These are phyloP conservation scores for Narcine bancroftii DNA, from an alignment of 2,113 vertebrate genomes.

Conservation along the genomic window DNA sequence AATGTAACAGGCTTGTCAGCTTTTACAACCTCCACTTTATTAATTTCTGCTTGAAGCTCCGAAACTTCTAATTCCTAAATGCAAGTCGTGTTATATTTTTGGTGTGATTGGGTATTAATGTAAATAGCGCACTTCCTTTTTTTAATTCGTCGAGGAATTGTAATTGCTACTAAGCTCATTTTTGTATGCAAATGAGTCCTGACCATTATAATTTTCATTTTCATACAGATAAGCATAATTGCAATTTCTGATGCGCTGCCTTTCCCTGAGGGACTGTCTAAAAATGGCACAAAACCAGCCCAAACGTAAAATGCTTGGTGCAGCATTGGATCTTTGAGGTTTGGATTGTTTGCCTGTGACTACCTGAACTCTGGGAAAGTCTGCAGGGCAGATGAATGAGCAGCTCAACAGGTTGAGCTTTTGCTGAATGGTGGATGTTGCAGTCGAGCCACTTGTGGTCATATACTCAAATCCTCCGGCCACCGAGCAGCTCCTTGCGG, in stretches of 20 bases:
- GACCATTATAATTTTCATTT: conserved; percentile 29
- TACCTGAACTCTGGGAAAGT: too few relatives aligned
- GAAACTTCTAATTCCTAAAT: conserved; percentile 20
- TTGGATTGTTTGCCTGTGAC: neutral
- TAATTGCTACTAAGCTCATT: conserved; percentile 36
- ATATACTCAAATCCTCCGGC: too few relatives aligned
- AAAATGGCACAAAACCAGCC: conserved; percentile 14
- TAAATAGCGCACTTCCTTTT: conserved; percentile 26
- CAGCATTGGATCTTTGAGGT: neutral
- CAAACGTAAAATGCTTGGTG: neutral
- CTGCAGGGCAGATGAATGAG: neutral
- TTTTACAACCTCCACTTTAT: conserved; percentile 9
- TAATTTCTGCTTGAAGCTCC: conserved; percentile 26
- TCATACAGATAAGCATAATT: conserved; percentile 36
- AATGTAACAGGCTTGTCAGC: neutral
- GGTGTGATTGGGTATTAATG: conserved; percentile 26
- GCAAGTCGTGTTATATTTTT: conserved; percentile 9
- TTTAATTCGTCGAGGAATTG: conserved; percentile 24
- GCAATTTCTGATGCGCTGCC: conserved; percentile 30
- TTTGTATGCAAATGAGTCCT: conserved; percentile 33
- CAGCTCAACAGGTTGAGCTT: neutral
- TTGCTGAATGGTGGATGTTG: too few relatives aligned
- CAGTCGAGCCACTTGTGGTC: too few relatives aligned
- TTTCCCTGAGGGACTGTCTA: conserved; percentile 16
- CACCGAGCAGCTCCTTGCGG: too few relatives aligned